Base-by-base conservation (phyloP, 2,888 invertebrate genomes). In the Chrysodeixis includens region DNA sequence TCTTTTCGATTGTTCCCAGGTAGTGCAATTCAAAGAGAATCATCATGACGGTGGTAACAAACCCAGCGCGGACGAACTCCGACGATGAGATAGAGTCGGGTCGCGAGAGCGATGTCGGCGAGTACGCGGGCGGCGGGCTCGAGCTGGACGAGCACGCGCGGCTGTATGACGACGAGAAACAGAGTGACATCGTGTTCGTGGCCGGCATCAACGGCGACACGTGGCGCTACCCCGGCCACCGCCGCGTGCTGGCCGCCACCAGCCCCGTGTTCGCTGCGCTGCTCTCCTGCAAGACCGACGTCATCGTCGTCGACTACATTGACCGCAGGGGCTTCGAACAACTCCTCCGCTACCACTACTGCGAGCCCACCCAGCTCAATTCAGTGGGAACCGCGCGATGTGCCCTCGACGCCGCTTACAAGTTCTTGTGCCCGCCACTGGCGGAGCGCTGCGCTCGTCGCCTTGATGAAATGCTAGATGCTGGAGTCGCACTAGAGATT, bases 331-430 rank as follows among this genome's bases (percentile, higher is more conserved):
- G 97, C 26, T 97, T 97, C 82, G 96, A 97, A 83, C 96, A 96
- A 82, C 91, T 97, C 3, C 92, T 97, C 56, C 93, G 97, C 74
- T 97, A 96, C 86, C 93, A 97, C 74, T 97, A 97, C 86, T 96
- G 96, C 57, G 96, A 96, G 72, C 95, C 96, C 3, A 95, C 96
- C 12, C 92, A 95, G 57, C 94, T 97, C 55, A 96, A 96, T 76
- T 96, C 96, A 0, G 96, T 96, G 10, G 93, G 93, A 14, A 96
- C 97, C 0, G 97, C 97, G 7, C 93, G 98, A 26, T 95, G 96
- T 46, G 96, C 97, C 0, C 95, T 98, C 30, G 96, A 97, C 74
- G 97, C 97, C 1, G 97, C 97, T 22, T 96, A 97, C 85, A 97
- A 97, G 83, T 97, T 97, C 85, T 93, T 97, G 54, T 97, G 97